phyloP scores from a whole-genome alignment of 2,113 vertebrate species.

The Phycodurus eques region DNA sequence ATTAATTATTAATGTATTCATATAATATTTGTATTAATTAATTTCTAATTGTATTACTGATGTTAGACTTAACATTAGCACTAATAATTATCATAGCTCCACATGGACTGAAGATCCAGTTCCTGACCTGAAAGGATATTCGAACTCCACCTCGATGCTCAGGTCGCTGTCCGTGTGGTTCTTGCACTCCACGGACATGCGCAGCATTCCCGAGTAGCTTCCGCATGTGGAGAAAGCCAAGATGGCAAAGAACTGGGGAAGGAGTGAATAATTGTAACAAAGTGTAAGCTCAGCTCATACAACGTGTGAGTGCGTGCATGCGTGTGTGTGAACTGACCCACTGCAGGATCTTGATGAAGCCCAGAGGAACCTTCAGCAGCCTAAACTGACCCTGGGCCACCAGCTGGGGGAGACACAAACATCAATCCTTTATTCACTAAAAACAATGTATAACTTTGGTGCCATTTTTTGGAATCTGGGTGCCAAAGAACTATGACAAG shows the following conservation, averaged over 20 bases:
- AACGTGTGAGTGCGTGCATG: not conserved
- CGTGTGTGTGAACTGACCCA: constrained; percentile 62
- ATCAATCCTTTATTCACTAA: not conserved
- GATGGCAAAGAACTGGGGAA: constrained; percentile 84
- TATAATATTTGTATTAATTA: too few relatives aligned
- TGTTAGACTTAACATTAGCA: too few relatives aligned
- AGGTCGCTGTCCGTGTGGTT: constrained; percentile 83
- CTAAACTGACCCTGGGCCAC: constrained; percentile 70
- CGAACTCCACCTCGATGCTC: constrained; percentile 84
- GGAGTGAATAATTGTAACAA: not conserved
- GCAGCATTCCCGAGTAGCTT: constrained; percentile 86
- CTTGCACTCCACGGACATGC: constrained; percentile 84
- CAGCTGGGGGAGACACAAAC: constrained; percentile 48
- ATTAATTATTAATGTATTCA: too few relatives aligned
- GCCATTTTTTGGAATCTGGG: too few relatives aligned
- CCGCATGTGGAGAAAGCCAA: constrained; percentile 91
- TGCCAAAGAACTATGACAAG: too few relatives aligned
- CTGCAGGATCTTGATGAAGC: constrained; percentile 70
- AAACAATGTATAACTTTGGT: too few relatives aligned
- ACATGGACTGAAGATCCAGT: not conserved
- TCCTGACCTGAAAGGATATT: constrained; percentile 89
- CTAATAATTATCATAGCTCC: not conserved
- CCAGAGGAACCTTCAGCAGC: constrained; percentile 68
- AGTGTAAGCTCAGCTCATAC: not conserved
- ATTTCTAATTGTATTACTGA: too few relatives aligned